These are phyloP conservation scores for Epirrita christyi DNA, from an alignment of 2,888 invertebrate species.

Conservation along the genomic window DNA sequence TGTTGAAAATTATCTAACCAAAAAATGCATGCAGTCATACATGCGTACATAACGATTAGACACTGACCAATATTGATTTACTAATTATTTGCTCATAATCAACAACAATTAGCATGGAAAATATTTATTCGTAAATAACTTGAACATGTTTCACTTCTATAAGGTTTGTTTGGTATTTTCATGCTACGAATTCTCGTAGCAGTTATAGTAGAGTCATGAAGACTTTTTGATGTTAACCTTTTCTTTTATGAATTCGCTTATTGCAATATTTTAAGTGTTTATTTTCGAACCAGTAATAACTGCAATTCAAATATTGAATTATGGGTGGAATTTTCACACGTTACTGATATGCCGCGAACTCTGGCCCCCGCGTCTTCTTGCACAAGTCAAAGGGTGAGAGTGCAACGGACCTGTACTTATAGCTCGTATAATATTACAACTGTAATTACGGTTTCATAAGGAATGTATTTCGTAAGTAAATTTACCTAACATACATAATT, in stretches of 20 bases:
- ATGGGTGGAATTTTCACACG: too few relatives aligned
- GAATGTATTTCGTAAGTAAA: not conserved
- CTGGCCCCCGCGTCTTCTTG: slow-evolving; percentile 28
- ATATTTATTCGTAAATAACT: not conserved
- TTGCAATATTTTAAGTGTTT: not conserved
- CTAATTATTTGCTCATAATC: not conserved
- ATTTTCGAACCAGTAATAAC: not conserved
- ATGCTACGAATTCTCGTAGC: not conserved
- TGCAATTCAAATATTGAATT: not conserved
- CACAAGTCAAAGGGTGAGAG: slow-evolving; percentile 26
- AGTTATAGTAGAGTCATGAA: not conserved
- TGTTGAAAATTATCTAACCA: not conserved
- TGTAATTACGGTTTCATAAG: slow-evolving; percentile 6
- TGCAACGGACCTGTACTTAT: slow-evolving; percentile 12
- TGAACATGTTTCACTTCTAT: not conserved
- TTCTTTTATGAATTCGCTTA: too few relatives aligned
- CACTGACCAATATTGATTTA: slow-evolving; percentile 24
- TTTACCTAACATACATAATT: not conserved
- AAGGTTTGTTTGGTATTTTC: not conserved
- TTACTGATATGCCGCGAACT: slow-evolving; percentile 29
- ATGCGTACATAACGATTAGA: slow-evolving; percentile 15
- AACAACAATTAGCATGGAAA: not conserved
- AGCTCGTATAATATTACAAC: slow-evolving; percentile 2
- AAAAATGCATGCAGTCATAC: not conserved
- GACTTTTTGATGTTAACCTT: too few relatives aligned